Conservation (phyloP, 2,113 vertebrate species). For the Clarias macrocephalus region DNA sequence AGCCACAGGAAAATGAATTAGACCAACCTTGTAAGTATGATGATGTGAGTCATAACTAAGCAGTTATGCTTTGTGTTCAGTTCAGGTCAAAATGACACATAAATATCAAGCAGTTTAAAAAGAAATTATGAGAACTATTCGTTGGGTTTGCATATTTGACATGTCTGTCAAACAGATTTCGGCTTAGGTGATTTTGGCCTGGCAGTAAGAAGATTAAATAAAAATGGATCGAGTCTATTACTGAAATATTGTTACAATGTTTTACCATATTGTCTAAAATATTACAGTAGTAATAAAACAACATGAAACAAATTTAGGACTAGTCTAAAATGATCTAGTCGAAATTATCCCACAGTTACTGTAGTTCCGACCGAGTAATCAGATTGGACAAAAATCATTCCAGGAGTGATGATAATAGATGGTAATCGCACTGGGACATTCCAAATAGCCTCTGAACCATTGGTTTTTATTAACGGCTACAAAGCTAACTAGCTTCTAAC, state of each 20-base stretch:
- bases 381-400: too few species aligned
- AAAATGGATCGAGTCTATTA: background rate
- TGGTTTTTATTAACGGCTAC: too few species aligned
- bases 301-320: background rate
- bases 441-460: too few species aligned
- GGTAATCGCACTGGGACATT: too few species aligned
- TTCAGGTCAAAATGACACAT: background rate
- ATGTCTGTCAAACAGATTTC: background rate
- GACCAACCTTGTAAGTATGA: constrained; percentile 15
- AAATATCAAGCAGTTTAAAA: background rate
- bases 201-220: background rate
- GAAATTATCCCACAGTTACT: too few species aligned
- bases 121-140: background rate
- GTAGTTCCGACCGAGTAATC: too few species aligned
- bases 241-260: background rate
- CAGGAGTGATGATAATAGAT: too few species aligned
- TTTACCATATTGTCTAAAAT: too few species aligned
- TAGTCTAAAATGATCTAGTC: background rate
- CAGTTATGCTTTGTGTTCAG: background rate
- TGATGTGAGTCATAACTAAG: background rate
- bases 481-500: too few species aligned
- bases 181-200: background rate
- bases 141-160: background rate
- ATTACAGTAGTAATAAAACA: background rate
- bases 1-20: constrained; percentile 28